These are phyloP conservation scores for Lycocorax pyrrhopterus DNA, from an alignment of 2,113 vertebrate genomes.

Conservation along the genomic window DNA sequence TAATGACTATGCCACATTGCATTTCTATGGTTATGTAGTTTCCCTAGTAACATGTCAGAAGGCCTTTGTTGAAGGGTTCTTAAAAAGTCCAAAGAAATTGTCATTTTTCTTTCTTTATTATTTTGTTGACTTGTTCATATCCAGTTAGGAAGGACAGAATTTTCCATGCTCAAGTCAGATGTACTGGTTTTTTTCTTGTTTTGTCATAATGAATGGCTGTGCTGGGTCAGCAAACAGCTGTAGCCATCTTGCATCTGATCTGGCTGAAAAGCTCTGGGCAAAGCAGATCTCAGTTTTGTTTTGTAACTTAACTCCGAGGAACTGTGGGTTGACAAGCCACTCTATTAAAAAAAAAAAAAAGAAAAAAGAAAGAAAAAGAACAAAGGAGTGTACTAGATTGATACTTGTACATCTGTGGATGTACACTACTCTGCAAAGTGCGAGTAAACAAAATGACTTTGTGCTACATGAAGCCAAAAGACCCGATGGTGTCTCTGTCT, in stretches of 20 bases:
- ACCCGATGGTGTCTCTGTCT: not conserved
- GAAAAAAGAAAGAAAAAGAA: not conserved
- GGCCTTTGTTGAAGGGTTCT: not conserved
- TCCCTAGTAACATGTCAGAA: constrained; percentile 31
- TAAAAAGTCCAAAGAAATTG: not conserved
- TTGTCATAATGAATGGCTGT: not conserved
- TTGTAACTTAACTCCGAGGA: not conserved
- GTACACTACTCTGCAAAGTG: not conserved
- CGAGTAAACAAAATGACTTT: not conserved
- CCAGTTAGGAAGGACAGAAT: not conserved
- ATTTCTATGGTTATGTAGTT: not conserved
- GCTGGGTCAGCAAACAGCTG: not conserved
- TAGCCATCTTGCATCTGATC: not conserved
- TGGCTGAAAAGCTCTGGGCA: not conserved
- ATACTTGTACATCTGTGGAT: not conserved
- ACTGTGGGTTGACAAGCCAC: not conserved
- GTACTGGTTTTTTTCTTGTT: not conserved
- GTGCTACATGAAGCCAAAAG: not conserved
- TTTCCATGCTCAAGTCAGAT: not conserved
- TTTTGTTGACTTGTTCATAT: constrained; percentile 1
- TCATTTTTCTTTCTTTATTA: not conserved
- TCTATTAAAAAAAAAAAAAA: not conserved
- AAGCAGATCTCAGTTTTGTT: not conserved
- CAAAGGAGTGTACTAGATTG: not conserved
- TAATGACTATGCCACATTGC: not conserved